phyloP scores from a whole-genome alignment of 1,140 invertebrate species.

The Anadara kagoshimensis region DNA sequence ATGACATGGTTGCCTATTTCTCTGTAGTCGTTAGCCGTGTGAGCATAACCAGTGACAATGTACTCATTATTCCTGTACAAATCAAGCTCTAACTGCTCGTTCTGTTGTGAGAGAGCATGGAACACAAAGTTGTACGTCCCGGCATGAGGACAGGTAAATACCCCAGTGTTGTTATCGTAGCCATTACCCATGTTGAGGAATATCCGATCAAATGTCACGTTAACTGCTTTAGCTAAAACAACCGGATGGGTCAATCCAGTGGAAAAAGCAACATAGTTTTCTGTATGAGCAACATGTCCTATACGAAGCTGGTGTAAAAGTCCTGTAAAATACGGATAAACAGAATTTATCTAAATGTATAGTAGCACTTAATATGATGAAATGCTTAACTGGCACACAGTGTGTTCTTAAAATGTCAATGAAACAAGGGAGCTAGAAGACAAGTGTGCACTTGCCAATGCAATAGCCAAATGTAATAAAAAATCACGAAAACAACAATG shows the following conservation, averaged over 20 bases:
- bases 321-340: constrained; percentile 1
- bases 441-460: too few relatives aligned
- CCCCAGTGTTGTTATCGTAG: constrained; percentile 41
- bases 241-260: constrained; percentile 37
- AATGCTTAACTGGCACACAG: too few relatives aligned
- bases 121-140: constrained; percentile 45
- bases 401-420: too few relatives aligned
- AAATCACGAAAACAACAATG: too few relatives aligned
- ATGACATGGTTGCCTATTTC: constrained; percentile 34
- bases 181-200: constrained; percentile 44
- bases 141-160: constrained; percentile 41
- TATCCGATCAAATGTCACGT: constrained; percentile 42
- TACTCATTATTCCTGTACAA: constrained; percentile 39
- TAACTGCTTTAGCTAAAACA: constrained; percentile 9
- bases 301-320: constrained; percentile 16
- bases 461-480: too few relatives aligned
- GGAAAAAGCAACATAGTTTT: constrained; percentile 46
- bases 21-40: constrained; percentile 35
- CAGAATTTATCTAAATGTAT: too few relatives aligned
- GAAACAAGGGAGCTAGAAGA: too few relatives aligned
- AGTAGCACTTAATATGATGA: too few relatives aligned
- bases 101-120: constrained; percentile 35
- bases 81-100: constrained; percentile 35
- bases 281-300: constrained; percentile 16
- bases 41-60: constrained; percentile 40